Evolutionary conservation across 2,113 vertebrate species (phyloP).

Genomic region (Menidia beryllina): DNA sequence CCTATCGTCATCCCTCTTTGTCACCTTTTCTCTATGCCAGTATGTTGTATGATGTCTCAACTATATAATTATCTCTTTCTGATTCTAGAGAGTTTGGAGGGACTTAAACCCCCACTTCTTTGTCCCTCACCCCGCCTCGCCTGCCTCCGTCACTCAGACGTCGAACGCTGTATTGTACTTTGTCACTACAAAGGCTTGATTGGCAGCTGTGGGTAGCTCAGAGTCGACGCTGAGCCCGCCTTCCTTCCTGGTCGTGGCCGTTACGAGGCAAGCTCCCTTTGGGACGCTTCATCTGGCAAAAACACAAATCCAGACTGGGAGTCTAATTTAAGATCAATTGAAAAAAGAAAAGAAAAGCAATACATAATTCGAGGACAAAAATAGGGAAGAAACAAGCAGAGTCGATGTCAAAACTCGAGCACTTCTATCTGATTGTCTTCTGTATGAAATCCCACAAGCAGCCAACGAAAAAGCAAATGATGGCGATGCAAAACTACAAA

Average conservation of each 20-base stretch:
- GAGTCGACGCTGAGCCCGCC: constrained; percentile 14
- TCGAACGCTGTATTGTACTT: constrained; percentile 63
- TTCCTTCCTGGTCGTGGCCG: not conserved
- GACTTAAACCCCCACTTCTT: constrained; percentile 31
- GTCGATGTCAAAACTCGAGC: too few species aligned
- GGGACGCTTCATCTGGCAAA: not conserved
- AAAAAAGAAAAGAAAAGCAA: too few species aligned
- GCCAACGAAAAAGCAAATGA: not conserved
- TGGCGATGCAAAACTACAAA: too few species aligned
- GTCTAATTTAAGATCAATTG: not conserved
- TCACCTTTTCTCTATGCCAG: constrained; percentile 29
- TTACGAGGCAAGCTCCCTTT: not conserved
- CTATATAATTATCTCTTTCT: constrained; percentile 62
- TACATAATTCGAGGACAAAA: too few species aligned
- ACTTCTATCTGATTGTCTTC: too few species aligned
- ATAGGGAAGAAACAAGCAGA: too few species aligned
- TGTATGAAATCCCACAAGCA: not conserved
- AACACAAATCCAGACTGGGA: not conserved
- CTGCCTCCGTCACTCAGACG: constrained; percentile 56
- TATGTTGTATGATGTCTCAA: constrained; percentile 48
- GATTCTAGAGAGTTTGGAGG: constrained; percentile 56
- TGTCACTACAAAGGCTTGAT: constrained; percentile 38
- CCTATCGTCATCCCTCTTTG: not conserved
- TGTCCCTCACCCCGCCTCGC: constrained; percentile 29
- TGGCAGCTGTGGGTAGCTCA: constrained; percentile 52